Conservation (phyloP, 2,888 invertebrate genomes). For the Prosopocoilus inquinatus region DNA sequence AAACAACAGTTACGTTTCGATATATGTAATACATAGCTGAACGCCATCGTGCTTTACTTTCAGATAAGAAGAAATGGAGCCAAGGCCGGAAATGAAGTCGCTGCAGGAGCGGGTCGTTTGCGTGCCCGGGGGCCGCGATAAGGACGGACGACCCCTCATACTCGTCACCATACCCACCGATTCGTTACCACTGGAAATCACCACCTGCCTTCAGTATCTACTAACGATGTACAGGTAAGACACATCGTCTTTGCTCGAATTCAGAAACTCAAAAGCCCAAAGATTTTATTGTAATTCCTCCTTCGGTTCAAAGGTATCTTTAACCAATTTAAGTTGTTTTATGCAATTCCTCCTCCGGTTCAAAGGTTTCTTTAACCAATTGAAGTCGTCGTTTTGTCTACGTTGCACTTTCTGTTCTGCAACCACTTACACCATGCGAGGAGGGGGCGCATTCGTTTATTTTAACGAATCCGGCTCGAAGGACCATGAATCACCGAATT, state of each 20-base stretch:
- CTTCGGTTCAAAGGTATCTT: too few species aligned
- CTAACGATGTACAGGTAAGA: slow-evolving; percentile 57
- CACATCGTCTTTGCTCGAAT: too few species aligned
- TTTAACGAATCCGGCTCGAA: too few species aligned
- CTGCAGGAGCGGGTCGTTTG: slow-evolving; percentile 61
- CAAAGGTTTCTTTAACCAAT: too few species aligned
- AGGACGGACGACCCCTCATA: slow-evolving; percentile 62
- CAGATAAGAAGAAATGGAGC: slow-evolving; percentile 17
- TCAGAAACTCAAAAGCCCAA: slow-evolving; percentile 6
- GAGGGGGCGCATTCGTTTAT: too few species aligned
- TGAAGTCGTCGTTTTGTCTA: too few species aligned
- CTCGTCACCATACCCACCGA: slow-evolving; percentile 62
- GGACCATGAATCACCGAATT: too few species aligned
- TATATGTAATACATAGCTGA: not conserved
- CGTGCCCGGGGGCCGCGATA: slow-evolving; percentile 67
- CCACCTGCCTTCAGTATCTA: slow-evolving; percentile 52
- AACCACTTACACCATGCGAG: too few species aligned
- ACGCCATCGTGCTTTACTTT: slow-evolving; percentile 4
- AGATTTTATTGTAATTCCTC: too few species aligned
- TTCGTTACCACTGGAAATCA: slow-evolving; percentile 52
- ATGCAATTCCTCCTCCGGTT: too few species aligned
- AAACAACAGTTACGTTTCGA: not conserved
- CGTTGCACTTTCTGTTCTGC: too few species aligned
- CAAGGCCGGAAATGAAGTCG: slow-evolving; percentile 19
- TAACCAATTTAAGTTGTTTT: too few species aligned